Base-by-base conservation (phyloP, 2,797 vertebrate species). In the Mormyrus proboscirostris region DNA sequence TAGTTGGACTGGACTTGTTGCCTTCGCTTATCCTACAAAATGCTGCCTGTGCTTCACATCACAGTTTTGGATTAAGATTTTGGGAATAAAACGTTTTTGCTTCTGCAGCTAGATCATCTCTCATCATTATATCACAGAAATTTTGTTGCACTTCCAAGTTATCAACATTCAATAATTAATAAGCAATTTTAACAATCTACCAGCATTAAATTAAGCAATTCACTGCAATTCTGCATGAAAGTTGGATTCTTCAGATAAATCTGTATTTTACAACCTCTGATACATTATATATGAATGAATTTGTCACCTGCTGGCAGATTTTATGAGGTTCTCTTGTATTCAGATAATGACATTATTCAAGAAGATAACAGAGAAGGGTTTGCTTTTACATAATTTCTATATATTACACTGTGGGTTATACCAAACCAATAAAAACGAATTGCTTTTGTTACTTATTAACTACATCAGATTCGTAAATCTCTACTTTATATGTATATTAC, bases 221-320 rank as follows among this genome's bases (percentile, higher is more conserved):
- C 73, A 44, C 73, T 41, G 38, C 16, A 79, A 47, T 82, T 22
- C 41, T n/a, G 16, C n/a, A 10, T 82, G 41, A 47, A 82, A 47
- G 7, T 44, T 82, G 41, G n/a, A 51, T 85, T 85, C 83, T 53
- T 85, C 10, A 29, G 49, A 85, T 25, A 84, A 89, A 44, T 59
- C 53, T 85, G 14, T 49, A 41, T 86, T 86, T 57, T 33, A 89
- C 69, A 89, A 50, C 53, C 82, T 85, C 55, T 69, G 53, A 73
- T 91, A 41, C 69, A 91, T 89, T 88, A 91, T 88, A 89, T 88
- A 91, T 83, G 38, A 89, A 87, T 38, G 8, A 65, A 59, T 89
- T 73, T 83, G 53, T 90, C 88, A 89, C 76, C 73, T 89, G 73
- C 65, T n/a, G 29, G 44, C 41, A 85, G 57, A 65, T 89, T 85